Conservation (phyloP, 2,888 invertebrate genomes). For the Galerucella pusilla region DNA sequence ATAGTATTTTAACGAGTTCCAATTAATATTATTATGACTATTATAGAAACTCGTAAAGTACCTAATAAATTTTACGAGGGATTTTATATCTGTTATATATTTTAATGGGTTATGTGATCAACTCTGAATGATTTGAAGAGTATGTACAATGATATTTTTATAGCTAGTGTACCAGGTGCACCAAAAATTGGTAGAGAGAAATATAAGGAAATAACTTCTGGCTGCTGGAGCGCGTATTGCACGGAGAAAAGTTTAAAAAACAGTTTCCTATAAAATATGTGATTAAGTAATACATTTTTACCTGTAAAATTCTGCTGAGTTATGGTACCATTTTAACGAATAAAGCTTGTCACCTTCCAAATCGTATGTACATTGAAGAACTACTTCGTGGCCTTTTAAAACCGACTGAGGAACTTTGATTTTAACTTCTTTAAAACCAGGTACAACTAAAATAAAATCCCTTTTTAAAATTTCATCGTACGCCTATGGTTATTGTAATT, state of each 20-base stretch:
- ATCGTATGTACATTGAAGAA: constrained; percentile 74
- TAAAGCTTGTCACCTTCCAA: constrained; percentile 75
- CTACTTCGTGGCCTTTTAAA: constrained; percentile 72
- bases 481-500: no score
- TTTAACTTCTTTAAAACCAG: constrained; percentile 72
- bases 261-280: background rate
- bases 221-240: no score
- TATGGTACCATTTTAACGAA: constrained; percentile 77
- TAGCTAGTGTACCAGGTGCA: background rate
- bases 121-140: background rate
- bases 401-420: constrained; percentile 76
- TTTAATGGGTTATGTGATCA: background rate
- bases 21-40: background rate
- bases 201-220: no score
- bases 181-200: no score
- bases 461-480: no score
- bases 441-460: constrained; percentile 48
- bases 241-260: background rate
- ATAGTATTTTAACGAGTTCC: background rate
- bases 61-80: background rate
- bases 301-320: constrained; percentile 73
- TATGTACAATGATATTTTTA: background rate
- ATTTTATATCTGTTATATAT: background rate
- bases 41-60: background rate
- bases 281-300: constrained; percentile 10